Evolutionary conservation across 2,888 invertebrate genomes (phyloP).

Genomic region (Stramonita haemastoma): DNA sequence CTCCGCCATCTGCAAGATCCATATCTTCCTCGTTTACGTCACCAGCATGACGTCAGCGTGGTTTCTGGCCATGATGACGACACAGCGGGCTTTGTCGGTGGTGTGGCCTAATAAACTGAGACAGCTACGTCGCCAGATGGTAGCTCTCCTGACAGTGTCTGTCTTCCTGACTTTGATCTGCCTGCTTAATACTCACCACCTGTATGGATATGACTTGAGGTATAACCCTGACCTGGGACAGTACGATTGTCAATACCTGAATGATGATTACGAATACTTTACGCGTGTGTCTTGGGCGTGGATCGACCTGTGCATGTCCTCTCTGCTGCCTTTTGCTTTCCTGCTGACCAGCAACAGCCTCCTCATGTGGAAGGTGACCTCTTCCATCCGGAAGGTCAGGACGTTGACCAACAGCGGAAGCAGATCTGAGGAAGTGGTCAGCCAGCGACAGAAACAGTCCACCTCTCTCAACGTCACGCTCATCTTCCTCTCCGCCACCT

Average conservation of each 20-base stretch:
- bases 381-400: conserved; percentile 46
- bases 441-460: conserved; percentile 36
- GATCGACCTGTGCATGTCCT: conserved; percentile 61
- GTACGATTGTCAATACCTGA: conserved; percentile 23
- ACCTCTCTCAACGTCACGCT: conserved; percentile 47
- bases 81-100: conserved; percentile 61
- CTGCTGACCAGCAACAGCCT: conserved; percentile 63
- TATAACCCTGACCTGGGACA: neutral
- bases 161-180: conserved; percentile 1
- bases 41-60: conserved; percentile 64
- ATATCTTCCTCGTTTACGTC: conserved; percentile 62
- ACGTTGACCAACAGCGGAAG: conserved; percentile 36
- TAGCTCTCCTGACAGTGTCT: conserved; percentile 44
- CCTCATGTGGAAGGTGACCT: conserved; percentile 60
- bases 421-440: neutral
- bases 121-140: conserved; percentile 51
- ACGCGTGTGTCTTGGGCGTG: conserved; percentile 58
- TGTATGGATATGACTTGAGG: neutral
- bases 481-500: conserved; percentile 39
- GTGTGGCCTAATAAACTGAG: conserved; percentile 61
- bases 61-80: conserved; percentile 65
- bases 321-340: conserved; percentile 61
- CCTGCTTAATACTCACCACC: neutral
- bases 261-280: conserved; percentile 50
- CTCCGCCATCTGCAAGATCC: conserved; percentile 57